Base-by-base conservation (phyloP, 2,888 invertebrate species). In the Sesamia inferens region DNA sequence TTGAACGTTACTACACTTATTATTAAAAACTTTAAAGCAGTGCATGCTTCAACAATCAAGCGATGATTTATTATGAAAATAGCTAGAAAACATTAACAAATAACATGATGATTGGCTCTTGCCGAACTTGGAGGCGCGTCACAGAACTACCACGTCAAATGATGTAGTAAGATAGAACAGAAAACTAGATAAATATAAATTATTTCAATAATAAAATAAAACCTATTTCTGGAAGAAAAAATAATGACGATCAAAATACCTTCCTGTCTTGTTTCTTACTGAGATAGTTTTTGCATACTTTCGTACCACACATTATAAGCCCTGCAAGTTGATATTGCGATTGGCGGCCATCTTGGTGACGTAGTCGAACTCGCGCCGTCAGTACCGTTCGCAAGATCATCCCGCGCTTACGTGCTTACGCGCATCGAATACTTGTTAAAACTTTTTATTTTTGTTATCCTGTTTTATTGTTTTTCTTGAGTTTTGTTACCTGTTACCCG, bases 1-100 rank as follows among this genome's bases (percentile, higher is more conserved):
- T 91, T 83, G 82, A 88, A 91, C 88, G 79, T 88, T 87, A 92
- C 91, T 91, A 90, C 87, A 88, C 91, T 91, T 91, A 92, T 88
- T 90, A 90, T 90, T 88, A 90, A 89, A 90, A 90, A 90, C 88
- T 90, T 82, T 85, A 86, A 91, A 92, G 93, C 93, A 91, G 92
- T 92, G 92, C 91, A 91, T 90, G 92, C 92, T 91, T 91, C 90
- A 92, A 92, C 91, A 91, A 90, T 91, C 86, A 92, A 92, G 92
- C 91, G 85, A 90, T 88, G 84, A 90, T 87, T 86, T 88, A 83
- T 82, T 82, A 83, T 85, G 85, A 82, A 71, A 78, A 77, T 79
- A 81, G 76, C 77, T 83, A 58, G 79, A 81, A 82, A 85, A 87
- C 77, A 68, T 83, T 85, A 85, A 82, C 82, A 65, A 79, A 77